These are phyloP conservation scores for Phalacrocorax aristotelis DNA, from an alignment of 2,113 vertebrate species.

Conservation along the genomic window DNA sequence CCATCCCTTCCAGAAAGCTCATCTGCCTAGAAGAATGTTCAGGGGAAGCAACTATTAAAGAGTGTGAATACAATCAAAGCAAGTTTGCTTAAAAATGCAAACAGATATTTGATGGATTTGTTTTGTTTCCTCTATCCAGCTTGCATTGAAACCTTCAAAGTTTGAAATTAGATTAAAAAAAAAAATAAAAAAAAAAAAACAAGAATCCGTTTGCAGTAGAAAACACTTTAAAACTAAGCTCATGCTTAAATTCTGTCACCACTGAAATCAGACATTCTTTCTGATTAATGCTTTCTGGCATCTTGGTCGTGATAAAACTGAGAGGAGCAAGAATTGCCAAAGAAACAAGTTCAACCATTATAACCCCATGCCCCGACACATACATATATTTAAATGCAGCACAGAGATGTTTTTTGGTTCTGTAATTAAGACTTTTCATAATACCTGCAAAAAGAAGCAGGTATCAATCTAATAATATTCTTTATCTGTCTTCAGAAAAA, in stretches of 20 bases:
- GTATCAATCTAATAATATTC: background rate
- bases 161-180: background rate
- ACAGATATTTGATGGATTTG: background rate
- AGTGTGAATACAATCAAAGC: background rate
- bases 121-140: background rate
- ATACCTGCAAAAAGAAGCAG: background rate
- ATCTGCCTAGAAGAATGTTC: background rate
- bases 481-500: background rate
- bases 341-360: background rate
- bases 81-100: background rate
- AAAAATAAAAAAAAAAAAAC: background rate
- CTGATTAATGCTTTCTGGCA: background rate
- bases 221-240: background rate
- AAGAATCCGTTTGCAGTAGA: background rate
- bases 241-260: background rate
- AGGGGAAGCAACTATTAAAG: background rate
- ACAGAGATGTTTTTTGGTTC: background rate
- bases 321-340: background rate
- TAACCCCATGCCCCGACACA: rapidly evolving
- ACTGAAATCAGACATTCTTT: background rate
- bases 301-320: background rate
- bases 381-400: background rate
- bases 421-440: background rate
- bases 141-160: background rate
- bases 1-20: background rate